These are phyloP conservation scores for Papilio demoleus DNA, from an alignment of 2,888 invertebrate genomes.

Conservation along the genomic window DNA sequence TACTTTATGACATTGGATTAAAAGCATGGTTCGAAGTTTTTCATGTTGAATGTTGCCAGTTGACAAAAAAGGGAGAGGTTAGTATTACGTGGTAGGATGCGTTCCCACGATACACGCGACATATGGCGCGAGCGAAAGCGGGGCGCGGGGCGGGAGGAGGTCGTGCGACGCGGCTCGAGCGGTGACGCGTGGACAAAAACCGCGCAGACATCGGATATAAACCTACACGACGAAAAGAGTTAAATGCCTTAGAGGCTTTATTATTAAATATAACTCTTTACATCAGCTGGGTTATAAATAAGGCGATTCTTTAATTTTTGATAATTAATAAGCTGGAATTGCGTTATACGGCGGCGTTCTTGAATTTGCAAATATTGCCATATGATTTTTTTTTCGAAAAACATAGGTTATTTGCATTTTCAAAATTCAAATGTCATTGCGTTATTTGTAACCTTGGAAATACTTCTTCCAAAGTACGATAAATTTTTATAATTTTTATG, in stretches of 20 bases:
- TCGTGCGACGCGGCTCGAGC: constrained; percentile 64
- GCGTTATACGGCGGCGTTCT: not conserved
- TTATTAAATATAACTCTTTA: constrained; percentile 49
- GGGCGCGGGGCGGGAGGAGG: not conserved
- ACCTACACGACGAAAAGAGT: constrained; percentile 49
- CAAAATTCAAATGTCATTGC: not conserved
- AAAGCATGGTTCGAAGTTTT: constrained; percentile 26
- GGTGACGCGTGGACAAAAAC: constrained; percentile 80
- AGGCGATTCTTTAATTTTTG: constrained; percentile 55
- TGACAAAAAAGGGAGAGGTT: constrained; percentile 66
- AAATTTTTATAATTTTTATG: not conserved
- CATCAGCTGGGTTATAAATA: not conserved
- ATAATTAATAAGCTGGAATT: constrained; percentile 31
- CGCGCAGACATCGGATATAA: constrained; percentile 76
- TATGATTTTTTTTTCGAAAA: not conserved
- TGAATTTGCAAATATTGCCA: not conserved
- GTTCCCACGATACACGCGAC: constrained; percentile 81
- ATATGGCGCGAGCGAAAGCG: constrained; percentile 74
- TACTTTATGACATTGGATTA: constrained; percentile 48
- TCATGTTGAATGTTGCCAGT: constrained; percentile 61
- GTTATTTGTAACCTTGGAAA: too few species aligned
- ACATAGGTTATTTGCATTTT: not conserved
- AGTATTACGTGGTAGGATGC: constrained; percentile 68
- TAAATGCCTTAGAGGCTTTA: constrained; percentile 57
- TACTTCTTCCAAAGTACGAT: not conserved